Base-by-base conservation (phyloP, 1,140 invertebrate genomes). In the Homalodisca vitripennis region DNA sequence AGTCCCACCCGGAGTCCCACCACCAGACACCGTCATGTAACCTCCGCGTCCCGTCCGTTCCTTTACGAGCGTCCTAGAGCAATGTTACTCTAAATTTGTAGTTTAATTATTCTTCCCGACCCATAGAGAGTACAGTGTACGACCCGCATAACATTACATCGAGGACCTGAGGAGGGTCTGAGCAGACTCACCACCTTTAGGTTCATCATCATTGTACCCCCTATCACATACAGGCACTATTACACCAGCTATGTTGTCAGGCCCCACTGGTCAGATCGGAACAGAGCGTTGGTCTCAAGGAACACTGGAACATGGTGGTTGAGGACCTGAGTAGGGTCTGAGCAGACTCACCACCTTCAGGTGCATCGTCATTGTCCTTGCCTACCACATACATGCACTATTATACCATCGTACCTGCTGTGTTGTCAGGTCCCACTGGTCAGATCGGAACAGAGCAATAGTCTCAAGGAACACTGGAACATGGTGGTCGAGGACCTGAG, bases 241-340 rank as follows among this genome's bases (percentile, higher is more conserved):
- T n/a, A n/a, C n/a, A 89, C 87, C 82, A 93, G 90, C 78, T 95
- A 90, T 3, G 95, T 97, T 2, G 95, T 97, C 26, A 98, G 85
- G 80, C 98, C 95, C 94, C 94, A 98, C 64, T 92, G 87, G 75
- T 89, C 87, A 6, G 80, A 80, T 72, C 81, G 84, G 77, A 82
- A 85, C 67, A 79, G 77, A 79, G 83, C 84, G 77, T 79, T 77
- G 77, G 82, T 79, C 74, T 86, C 84, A 47, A 91, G 82, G 74
- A 97, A 88, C 32, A 97, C 86, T 0, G 96, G 95, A 1, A 98
- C 96, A 81, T 97, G 91, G 79, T 95, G 91, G 81, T 97, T 94
- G 62, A 89, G 82, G 2, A 97, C 93, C 13, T 85, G 82, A n/a
- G 86, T 84, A 2, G 95, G 94, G 78, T 93, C 91, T n/a, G 85